Percentiles rank a stretch among this genome's conserved stretches.
Conservation (phyloP, 2,888 invertebrate genomes). For the Itoplectis maculator region DNA sequence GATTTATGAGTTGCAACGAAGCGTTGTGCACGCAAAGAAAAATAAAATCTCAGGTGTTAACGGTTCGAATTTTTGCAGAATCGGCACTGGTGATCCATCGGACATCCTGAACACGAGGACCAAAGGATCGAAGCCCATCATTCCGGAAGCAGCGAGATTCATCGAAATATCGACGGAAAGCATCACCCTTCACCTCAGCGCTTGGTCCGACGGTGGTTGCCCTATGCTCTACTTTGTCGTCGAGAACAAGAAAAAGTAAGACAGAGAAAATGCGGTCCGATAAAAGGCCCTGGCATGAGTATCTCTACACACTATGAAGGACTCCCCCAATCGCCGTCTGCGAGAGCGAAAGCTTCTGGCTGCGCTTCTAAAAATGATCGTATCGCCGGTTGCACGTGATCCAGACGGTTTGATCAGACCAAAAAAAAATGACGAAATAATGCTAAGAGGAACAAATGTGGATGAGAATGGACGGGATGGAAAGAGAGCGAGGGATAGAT, state of each 20-base stretch:
- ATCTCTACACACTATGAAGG: constrained; percentile 13
- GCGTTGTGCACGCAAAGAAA: background rate
- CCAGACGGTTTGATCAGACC: background rate
- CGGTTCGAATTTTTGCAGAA: constrained; percentile 85
- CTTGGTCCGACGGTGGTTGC: constrained; percentile 98
- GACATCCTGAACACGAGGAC: constrained; percentile 95
- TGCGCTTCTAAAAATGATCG: background rate
- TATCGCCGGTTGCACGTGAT: constrained; percentile 7
- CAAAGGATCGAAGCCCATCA: constrained; percentile 96
- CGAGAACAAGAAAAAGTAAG: constrained; percentile 96
- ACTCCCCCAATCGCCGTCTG: constrained; percentile 67
- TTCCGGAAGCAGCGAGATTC: constrained; percentile 95
- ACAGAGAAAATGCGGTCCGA: constrained; percentile 52
- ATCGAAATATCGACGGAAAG: constrained; percentile 97
- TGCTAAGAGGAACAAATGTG: background rate
- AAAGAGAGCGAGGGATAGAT: constrained; percentile 38
- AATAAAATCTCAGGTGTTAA: background rate
- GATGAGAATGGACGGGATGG: constrained; percentile 9
- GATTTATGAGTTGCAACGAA: background rate
- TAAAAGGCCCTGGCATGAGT: constrained; percentile 12
- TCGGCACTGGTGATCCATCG: constrained; percentile 96
- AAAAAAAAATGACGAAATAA: background rate
- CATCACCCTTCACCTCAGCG: constrained; percentile 95
- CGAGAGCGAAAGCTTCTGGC: background rate
- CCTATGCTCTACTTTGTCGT: constrained; percentile 98